phyloP scores from a whole-genome alignment of 2,113 vertebrate genomes.

The Gnathonemus longibarbis region DNA sequence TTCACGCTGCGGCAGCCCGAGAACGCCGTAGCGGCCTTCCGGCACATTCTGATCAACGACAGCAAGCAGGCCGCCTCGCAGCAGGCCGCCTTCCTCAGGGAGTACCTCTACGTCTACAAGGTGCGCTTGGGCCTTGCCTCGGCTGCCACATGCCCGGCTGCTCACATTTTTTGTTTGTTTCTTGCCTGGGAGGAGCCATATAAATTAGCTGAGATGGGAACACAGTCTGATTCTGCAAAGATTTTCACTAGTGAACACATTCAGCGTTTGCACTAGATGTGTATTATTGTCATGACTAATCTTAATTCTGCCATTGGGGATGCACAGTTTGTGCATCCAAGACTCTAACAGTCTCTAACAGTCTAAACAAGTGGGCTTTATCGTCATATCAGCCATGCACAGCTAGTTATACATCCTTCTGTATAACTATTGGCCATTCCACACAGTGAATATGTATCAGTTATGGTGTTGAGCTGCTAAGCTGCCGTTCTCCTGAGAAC shows the following conservation, averaged over 20 bases:
- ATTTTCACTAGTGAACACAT: not conserved
- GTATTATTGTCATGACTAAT: not conserved
- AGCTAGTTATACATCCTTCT: not conserved
- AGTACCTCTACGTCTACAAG: constrained; percentile 96
- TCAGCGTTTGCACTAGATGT: not conserved
- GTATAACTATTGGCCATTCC: not conserved
- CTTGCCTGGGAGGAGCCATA: not conserved
- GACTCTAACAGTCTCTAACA: not conserved
- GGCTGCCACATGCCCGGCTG: not conserved
- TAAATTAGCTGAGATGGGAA: not conserved
- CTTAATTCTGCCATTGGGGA: not conserved
- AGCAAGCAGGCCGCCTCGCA: constrained; percentile 87
- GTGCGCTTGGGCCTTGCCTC: constrained; percentile 44
- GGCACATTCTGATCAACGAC: constrained; percentile 89
- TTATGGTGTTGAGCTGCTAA: not conserved
- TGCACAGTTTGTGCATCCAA: not conserved
- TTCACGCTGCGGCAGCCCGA: constrained; percentile 83
- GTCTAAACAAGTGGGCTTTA: not conserved
- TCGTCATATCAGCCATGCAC: not conserved
- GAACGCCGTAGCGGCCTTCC: constrained; percentile 82
- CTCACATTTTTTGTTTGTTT: not conserved
- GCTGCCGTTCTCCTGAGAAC: not conserved
- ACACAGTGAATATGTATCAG: not conserved
- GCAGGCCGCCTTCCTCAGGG: constrained; percentile 88
- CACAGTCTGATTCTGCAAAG: not conserved